Conservation (phyloP, 2,113 vertebrate species). For the Morone saxatilis region DNA sequence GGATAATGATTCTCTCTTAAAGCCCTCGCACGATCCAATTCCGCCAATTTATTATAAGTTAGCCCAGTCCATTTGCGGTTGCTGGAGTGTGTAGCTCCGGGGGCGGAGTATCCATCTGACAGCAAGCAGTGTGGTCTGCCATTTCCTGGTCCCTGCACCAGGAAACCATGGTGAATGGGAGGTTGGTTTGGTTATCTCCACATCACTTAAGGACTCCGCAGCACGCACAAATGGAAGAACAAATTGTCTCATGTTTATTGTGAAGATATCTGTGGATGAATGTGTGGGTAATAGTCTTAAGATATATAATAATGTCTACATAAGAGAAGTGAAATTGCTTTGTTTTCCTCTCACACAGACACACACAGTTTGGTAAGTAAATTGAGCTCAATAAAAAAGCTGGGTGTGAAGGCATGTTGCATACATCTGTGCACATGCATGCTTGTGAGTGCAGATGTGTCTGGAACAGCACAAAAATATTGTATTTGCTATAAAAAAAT, state of each 20-base stretch:
- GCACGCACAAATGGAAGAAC: background rate
- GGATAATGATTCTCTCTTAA: constrained; percentile 66
- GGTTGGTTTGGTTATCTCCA: constrained; percentile 30
- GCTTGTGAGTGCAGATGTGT: background rate
- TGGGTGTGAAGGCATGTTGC: background rate
- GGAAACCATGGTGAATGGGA: constrained; percentile 34
- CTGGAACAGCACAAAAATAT: background rate
- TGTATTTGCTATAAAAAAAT: background rate
- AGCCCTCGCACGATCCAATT: constrained; percentile 60
- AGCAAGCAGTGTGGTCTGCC: constrained; percentile 63
- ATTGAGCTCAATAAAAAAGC: background rate
- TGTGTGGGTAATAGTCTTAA: constrained; percentile 12
- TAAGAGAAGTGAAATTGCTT: constrained; percentile 3
- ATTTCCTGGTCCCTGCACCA: constrained; percentile 34
- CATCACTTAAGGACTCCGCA: constrained; percentile 22
- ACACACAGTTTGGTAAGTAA: constrained; percentile 9
- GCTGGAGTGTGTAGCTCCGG: constrained; percentile 56
- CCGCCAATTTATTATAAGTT: constrained; percentile 71
- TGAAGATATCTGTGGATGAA: constrained; percentile 18
- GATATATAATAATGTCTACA: constrained; percentile 2
- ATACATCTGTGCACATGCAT: background rate
- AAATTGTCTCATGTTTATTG: constrained; percentile 15
- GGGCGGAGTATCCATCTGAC: constrained; percentile 54
- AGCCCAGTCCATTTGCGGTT: constrained; percentile 68
- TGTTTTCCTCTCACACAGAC: background rate